A percentile compares a stretch with the other conserved stretches of the same genome.
Evolutionary conservation across 2,797 vertebrate genomes (phyloP).

Genomic region (Schizopygopsis pylzovi): DNA sequence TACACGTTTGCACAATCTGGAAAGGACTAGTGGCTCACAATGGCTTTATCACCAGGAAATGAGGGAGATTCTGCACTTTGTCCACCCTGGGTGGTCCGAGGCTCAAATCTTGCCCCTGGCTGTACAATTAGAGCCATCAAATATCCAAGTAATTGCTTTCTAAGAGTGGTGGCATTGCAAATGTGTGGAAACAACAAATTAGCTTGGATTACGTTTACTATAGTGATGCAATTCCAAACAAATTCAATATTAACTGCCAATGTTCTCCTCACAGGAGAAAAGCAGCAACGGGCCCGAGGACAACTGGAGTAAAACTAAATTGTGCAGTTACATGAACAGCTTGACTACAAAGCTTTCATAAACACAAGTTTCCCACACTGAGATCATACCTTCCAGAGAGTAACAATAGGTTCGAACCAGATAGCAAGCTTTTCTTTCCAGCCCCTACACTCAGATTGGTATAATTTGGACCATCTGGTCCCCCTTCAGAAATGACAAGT

Average conservation of each 20-base stretch:
- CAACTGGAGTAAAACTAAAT: slow-evolving; percentile 35
- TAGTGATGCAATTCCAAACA: slow-evolving; percentile 8
- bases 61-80: slow-evolving; percentile 37
- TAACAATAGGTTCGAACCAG: slow-evolving; percentile 69
- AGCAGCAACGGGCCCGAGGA: neutral
- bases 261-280: neutral
- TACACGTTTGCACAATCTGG: slow-evolving; percentile 32
- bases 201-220: neutral
- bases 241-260: neutral
- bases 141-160: slow-evolving; percentile 23
- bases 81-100: slow-evolving; percentile 59
- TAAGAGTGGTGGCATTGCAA: neutral
- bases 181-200: slow-evolving; percentile 20
- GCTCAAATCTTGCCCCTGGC: slow-evolving; percentile 20
- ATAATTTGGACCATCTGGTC: slow-evolving; percentile 77
- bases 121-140: slow-evolving; percentile 35
- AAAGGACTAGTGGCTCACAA: slow-evolving; percentile 52
- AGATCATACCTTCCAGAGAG: slow-evolving; percentile 70
- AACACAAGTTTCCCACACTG: slow-evolving; percentile 73
- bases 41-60: slow-evolving; percentile 58
- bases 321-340: slow-evolving; percentile 63
- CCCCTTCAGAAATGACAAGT: slow-evolving; percentile 60
- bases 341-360: slow-evolving; percentile 53
- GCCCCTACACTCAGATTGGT: slow-evolving; percentile 60
- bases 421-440: slow-evolving; percentile 48